phyloP scores from a whole-genome alignment of 2,113 vertebrate species.

The Ptychochromis oligacanthus region DNA sequence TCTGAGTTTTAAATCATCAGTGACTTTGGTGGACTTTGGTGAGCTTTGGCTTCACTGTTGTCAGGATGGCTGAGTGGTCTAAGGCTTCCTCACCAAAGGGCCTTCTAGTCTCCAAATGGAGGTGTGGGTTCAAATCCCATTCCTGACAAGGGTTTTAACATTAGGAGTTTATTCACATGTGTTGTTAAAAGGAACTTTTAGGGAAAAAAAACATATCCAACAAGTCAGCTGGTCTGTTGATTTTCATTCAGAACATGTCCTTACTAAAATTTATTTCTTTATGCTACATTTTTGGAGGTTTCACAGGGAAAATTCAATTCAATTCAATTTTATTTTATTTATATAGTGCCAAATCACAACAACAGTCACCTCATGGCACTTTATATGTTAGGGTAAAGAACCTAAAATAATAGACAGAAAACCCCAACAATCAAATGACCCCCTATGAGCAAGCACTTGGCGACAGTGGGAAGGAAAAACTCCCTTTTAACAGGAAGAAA shows the following conservation, averaged over 20 bases:
- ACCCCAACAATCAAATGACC: too few species aligned
- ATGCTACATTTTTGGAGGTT: background rate
- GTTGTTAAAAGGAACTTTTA: background rate
- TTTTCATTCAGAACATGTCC: background rate
- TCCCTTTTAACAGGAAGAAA: too few species aligned
- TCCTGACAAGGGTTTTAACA: constrained; percentile 72
- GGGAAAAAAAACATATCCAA: fast-evolving
- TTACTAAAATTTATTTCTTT: background rate
- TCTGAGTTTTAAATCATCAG: background rate
- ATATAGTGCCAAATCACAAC: too few species aligned
- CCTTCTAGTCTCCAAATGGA: constrained; percentile 86
- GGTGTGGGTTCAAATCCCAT: constrained; percentile 89
- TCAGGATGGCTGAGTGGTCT: constrained; percentile 74
- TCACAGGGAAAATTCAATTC: background rate
- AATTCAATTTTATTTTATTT: too few species aligned
- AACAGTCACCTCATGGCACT: too few species aligned
- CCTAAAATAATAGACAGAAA: too few species aligned
- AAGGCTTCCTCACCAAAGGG: constrained; percentile 44
- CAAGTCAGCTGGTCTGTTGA: background rate
- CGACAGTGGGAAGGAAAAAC: too few species aligned
- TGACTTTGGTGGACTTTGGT: background rate
- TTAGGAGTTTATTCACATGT: background rate
- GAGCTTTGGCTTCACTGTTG: fast-evolving
- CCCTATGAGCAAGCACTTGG: too few species aligned
- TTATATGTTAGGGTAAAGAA: too few species aligned